Conservation (phyloP, 2,888 invertebrate genomes). For the Choreutis nemorana region DNA sequence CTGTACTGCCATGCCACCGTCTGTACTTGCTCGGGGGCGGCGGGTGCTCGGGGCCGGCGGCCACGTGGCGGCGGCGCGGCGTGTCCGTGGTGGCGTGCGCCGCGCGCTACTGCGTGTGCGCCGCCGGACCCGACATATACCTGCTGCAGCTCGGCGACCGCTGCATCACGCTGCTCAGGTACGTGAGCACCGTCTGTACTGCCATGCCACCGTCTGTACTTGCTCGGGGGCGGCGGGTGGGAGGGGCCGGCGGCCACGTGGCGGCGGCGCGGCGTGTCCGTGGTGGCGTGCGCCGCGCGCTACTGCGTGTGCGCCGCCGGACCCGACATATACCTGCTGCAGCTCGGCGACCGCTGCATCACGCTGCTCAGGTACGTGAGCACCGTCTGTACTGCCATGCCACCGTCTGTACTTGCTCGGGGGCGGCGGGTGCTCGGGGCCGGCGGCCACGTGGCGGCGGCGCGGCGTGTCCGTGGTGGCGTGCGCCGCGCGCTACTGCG, state of each 20-base stretch:
- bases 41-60: neutral
- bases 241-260: no score
- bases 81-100: neutral
- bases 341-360: constrained; percentile 17
- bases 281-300: constrained; percentile 82
- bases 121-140: no score
- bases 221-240: constrained; percentile 18
- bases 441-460: no score
- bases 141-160: no score
- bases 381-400: no score
- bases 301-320: constrained; percentile 91
- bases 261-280: constrained; percentile 81
- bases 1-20: no score
- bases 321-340: constrained; percentile 56
- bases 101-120: no score
- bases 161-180: no score
- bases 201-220: no score
- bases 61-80: neutral
- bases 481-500: constrained; percentile 79
- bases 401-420: constrained; percentile 61
- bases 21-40: neutral
- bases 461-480: constrained; percentile 88
- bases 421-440: constrained; percentile 25
- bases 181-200: no score
- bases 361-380: constrained; percentile 21